Percentiles rank a stretch among this genome's conserved stretches.
phyloP scores from a whole-genome alignment of 2,888 invertebrate species.

The Oxystoma pomonae region DNA sequence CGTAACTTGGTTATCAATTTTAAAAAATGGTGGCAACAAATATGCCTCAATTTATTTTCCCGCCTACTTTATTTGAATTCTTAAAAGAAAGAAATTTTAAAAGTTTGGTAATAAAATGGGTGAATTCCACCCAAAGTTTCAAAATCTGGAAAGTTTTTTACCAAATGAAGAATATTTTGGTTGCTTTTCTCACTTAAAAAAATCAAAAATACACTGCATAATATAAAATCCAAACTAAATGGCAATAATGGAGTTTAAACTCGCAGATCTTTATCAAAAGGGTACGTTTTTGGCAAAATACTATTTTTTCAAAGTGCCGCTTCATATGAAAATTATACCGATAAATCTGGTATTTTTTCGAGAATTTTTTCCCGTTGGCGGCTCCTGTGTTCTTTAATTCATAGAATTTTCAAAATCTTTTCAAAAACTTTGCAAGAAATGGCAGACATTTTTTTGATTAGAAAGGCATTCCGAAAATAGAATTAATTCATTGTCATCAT shows the following conservation, averaged over 20 bases:
- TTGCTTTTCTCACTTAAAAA: too few species aligned
- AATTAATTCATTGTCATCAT: too few species aligned
- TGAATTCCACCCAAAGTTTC: too few species aligned
- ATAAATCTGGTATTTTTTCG: background rate
- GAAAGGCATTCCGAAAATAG: too few species aligned
- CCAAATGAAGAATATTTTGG: too few species aligned
- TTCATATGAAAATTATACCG: background rate
- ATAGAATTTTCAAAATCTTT: background rate
- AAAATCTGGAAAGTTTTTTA: too few species aligned
- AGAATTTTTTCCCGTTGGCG: background rate
- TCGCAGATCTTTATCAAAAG: background rate
- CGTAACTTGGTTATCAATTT: background rate
- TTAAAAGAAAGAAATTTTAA: background rate
- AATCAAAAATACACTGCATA: too few species aligned
- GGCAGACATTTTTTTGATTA: background rate
- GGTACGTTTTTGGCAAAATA: background rate
- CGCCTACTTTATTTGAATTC: slow-evolving; percentile 8
- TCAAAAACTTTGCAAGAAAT: background rate
- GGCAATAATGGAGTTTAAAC: background rate
- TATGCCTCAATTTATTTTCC: slow-evolving; percentile 10
- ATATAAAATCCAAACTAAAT: too few species aligned
- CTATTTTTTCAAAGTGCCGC: background rate
- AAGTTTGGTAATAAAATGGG: background rate
- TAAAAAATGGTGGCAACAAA: slow-evolving; percentile 16
- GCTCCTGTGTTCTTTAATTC: background rate